These are phyloP conservation scores for Syngnathus acus DNA, from an alignment of 2,797 vertebrate species.

Conservation along the genomic window DNA sequence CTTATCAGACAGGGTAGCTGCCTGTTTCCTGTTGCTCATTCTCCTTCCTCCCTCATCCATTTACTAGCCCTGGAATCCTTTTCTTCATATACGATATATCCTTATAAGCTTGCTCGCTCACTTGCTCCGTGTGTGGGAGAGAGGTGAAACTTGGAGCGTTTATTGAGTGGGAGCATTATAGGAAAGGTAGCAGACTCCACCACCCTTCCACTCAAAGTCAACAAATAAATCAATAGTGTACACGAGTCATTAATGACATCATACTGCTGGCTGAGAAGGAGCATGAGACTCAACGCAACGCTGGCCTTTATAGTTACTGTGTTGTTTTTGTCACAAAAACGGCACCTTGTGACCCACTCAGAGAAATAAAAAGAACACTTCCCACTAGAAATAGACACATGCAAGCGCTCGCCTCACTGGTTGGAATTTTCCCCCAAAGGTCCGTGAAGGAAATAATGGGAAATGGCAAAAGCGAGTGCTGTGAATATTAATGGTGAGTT, in stretches of 20 bases:
- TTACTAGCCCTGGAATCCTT: conserved; percentile 25
- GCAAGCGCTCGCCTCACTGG: conserved; percentile 27
- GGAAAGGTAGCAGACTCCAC: conserved; percentile 29
- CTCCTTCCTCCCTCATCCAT: conserved; percentile 32
- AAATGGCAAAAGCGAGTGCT: conserved; percentile 39
- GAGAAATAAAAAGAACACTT: conserved; percentile 42
- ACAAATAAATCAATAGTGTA: conserved; percentile 56
- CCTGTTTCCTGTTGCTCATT: conserved; percentile 35
- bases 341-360: conserved; percentile 39
- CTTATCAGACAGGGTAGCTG: conserved; percentile 65
- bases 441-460: conserved; percentile 49
- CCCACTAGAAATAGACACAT: conserved; percentile 40
- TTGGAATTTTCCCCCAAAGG: conserved; percentile 41
- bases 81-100: background rate
- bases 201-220: conserved; percentile 41
- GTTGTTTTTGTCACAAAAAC: conserved; percentile 33
- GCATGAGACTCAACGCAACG: conserved; percentile 13
- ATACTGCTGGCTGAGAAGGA: conserved; percentile 37
- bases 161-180: conserved; percentile 51
- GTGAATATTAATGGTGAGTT: conserved; percentile 48
- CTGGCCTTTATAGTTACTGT: background rate
- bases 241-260: conserved; percentile 42
- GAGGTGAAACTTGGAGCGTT: conserved; percentile 42
- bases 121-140: conserved; percentile 13
- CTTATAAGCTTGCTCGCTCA: conserved; percentile 24